Conservation (phyloP, 1,140 invertebrate genomes). For the Euura saliciscinereae region DNA sequence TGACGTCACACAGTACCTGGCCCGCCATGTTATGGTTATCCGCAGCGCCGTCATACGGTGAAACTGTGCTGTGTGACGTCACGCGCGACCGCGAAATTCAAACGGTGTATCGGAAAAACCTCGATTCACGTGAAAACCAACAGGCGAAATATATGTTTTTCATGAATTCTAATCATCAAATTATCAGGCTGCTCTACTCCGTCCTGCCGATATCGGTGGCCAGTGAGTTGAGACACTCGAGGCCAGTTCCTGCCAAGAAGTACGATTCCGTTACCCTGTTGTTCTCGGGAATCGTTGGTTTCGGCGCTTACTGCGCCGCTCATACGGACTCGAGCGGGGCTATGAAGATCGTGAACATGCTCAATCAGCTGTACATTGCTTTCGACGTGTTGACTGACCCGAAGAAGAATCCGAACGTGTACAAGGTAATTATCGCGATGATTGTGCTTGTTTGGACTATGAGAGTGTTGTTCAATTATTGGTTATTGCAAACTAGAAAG, state of each 20-base stretch:
- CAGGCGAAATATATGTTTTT: neutral
- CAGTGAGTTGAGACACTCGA: constrained; percentile 87
- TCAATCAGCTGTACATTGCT: constrained; percentile 89
- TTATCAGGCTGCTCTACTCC: constrained; percentile 85
- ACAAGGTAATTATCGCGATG: constrained; percentile 73
- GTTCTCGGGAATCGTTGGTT: constrained; percentile 94
- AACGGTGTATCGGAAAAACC: neutral
- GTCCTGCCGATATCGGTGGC: constrained; percentile 93
- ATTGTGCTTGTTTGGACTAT: too few species aligned
- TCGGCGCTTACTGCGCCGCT: constrained; percentile 84
- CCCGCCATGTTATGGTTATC: too few species aligned
- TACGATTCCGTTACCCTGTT: constrained; percentile 90
- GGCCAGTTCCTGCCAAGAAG: constrained; percentile 84
- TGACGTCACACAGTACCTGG: too few species aligned
- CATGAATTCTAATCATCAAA: neutral
- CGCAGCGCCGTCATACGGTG: too few species aligned
- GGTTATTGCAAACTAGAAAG: too few species aligned
- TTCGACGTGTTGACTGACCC: constrained; percentile 93
- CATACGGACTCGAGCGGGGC: constrained; percentile 86
- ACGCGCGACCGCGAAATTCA: too few species aligned
- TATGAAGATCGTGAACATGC: constrained; percentile 91
- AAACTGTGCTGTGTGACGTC: too few species aligned
- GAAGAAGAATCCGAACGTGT: constrained; percentile 89
- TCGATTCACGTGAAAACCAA: neutral
- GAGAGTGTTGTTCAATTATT: too few species aligned